phyloP scores from a whole-genome alignment of 2,797 vertebrate genomes.

The Pseudocheirus occidentalis region DNA sequence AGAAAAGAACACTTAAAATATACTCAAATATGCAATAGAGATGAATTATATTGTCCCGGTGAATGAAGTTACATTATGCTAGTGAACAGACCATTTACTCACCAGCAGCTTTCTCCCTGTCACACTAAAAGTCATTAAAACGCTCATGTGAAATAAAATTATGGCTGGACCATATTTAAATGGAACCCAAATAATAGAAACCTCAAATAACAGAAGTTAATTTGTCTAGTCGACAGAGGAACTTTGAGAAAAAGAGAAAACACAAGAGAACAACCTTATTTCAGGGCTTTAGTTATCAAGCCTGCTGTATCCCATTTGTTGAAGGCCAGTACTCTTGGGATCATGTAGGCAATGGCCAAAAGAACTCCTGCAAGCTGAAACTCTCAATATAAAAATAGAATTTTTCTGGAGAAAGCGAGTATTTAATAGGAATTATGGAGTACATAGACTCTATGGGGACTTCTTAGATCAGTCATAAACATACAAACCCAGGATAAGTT shows the following conservation, averaged over 20 bases:
- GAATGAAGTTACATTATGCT: background rate
- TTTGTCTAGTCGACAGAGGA: background rate
- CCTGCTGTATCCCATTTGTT: background rate
- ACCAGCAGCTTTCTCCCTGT: background rate
- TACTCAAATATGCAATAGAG: conserved; percentile 11
- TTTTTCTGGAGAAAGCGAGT: background rate
- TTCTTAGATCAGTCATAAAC: background rate
- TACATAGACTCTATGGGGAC: background rate
- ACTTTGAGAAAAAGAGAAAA: background rate
- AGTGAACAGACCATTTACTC: background rate
- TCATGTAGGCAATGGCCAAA: background rate
- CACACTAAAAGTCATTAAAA: background rate
- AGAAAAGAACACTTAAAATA: conserved; percentile 38
- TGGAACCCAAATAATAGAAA: background rate
- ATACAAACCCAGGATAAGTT: background rate
- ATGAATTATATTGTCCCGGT: background rate
- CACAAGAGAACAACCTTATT: background rate
- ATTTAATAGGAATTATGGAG: background rate
- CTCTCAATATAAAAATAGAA: background rate
- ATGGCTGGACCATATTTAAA: background rate
- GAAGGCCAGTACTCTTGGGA: background rate
- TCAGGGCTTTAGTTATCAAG: background rate
- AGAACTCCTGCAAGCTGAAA: background rate
- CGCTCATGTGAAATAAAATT: background rate
- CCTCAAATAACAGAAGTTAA: background rate